Evolutionary conservation across 2,797 vertebrate species (phyloP), one percentile per base, ranked within the genome.

Genomic region (Anomalospiza imberbis): DNA sequence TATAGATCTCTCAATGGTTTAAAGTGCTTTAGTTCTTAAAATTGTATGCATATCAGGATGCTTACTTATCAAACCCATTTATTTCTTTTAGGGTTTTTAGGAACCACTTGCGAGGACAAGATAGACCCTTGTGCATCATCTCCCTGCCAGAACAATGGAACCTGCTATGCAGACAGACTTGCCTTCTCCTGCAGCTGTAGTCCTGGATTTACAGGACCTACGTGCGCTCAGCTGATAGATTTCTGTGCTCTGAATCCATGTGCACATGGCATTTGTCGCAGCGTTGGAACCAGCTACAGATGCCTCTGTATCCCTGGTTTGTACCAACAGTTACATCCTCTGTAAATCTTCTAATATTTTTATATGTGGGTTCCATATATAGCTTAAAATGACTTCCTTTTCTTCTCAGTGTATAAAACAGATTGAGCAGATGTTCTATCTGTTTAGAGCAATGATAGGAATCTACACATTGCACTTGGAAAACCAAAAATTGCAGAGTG

Each of bases 221-320:
- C 98, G 0, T 99, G 99, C n/a, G 97, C 98, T 70, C 99, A 99
- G 97, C 98, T 99, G 19, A 98, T 99, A 42, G 99, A 99, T 96
- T 99, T 99, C 98, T 99, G 99, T 21, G 98, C 99, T 34, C 98
- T 99, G 74, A 99, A 99, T 91, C 99, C 99, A 5, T 99, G 99
- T 12, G 99, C 99, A 28, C 99, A 99, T 0, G 99, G 99, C 51
- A 98, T 98, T 47, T 99, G 99, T 93, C 99, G 99, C 97, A 99
- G 99, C 6, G 98, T 99, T 94, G 99, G 99, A 63, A 99, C 99
- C 94, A 99, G 99, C 98, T 99, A 99, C 97, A 99, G 99, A 95
- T 99, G 99, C 94, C 98, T 99, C 91, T 99, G 99, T 58, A 98
- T 98, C 78, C 99, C 99, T 97, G 99, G 99, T 99, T 92, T 97